Base-by-base conservation (phyloP, 2,113 vertebrate species). In the Sphyrna mokarran region DNA sequence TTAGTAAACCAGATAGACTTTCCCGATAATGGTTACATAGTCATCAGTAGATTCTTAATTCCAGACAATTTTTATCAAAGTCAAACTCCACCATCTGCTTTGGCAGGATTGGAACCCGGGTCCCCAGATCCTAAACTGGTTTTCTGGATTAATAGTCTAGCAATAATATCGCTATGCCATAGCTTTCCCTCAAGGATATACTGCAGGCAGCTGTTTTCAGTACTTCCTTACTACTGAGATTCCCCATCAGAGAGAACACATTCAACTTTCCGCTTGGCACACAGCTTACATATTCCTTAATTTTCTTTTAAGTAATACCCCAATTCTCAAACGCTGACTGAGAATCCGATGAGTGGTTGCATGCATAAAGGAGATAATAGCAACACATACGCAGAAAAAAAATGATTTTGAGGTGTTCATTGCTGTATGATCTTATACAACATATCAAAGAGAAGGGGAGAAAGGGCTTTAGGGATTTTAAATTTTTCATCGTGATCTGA, bases 401-500 rank as follows among this genome's bases (percentile, higher is more conserved):
- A 70, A 76, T 69, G 37, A 70, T 68, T 69, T 26, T n/a, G 93
- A 37, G 22, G 10, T 26, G n/a, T 14, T 43, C 93, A 11, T 94
- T 23, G 63, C 54, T 63, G 6, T 18, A 94, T 26, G 22, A 70
- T 29, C 90, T 93, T 93, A n/a, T 26, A 70, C n/a, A 94, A 68
- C 26, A 10, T 23, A 23, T 40, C 90, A 94, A 37, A 37, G 61
- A 94, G 26, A 90, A 58, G 20, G 43, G 8, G 23, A 61, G 13
- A 89, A 26, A 94, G 23, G 11, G 8, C 22, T n/a, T 70, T 54
- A 3, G 11, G 94, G 94, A 95, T 48, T 70, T 43, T 95, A 95
- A 72, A 72, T 95, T 18, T 95, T 95, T 95, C 54, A 95, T 70
- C 40, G 48, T 18, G 40, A 48, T 95, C 23, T 95, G 43, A 95